Conservation (phyloP, 2,888 invertebrate genomes). For the Serrognathus titanus region DNA sequence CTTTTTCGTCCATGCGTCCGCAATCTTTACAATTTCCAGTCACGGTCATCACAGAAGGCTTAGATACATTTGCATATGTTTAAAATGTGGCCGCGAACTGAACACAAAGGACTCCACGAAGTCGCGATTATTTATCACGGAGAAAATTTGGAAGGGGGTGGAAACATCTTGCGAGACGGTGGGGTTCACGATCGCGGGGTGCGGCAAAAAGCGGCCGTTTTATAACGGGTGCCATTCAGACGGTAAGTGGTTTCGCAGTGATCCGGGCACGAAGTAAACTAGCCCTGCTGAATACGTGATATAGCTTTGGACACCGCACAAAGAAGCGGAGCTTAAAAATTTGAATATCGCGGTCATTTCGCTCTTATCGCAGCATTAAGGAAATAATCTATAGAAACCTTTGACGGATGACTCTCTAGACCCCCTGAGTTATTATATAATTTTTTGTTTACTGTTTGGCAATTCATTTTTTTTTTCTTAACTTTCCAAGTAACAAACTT, state of each 20-base stretch:
- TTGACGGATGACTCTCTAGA: slow-evolving; percentile 42
- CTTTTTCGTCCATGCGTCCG: slow-evolving; percentile 29
- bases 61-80: slow-evolving; percentile 49
- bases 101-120: slow-evolving; percentile 48
- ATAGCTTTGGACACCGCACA: slow-evolving; percentile 29
- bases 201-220: slow-evolving; percentile 15
- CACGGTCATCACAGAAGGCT: slow-evolving; percentile 46
- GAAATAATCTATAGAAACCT: slow-evolving; percentile 45
- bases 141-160: slow-evolving; percentile 21
- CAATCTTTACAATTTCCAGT: slow-evolving; percentile 44
- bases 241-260: slow-evolving; percentile 1
- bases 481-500: background rate
- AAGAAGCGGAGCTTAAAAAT: slow-evolving; percentile 50
- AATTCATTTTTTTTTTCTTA: background rate
- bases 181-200: slow-evolving; percentile 16
- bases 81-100: slow-evolving; percentile 48
- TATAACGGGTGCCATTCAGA: background rate
- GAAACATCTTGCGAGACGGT: slow-evolving; percentile 30
- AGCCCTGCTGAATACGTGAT: slow-evolving; percentile 44
- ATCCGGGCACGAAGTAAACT: slow-evolving; percentile 34
- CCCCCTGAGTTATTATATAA: slow-evolving; percentile 12
- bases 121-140: slow-evolving; percentile 48
- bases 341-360: slow-evolving; percentile 53
- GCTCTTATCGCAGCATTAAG: slow-evolving; percentile 48
- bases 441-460: background rate